These are phyloP conservation scores for Lagria hirta DNA, from an alignment of 2,888 invertebrate species.

Conservation along the genomic window DNA sequence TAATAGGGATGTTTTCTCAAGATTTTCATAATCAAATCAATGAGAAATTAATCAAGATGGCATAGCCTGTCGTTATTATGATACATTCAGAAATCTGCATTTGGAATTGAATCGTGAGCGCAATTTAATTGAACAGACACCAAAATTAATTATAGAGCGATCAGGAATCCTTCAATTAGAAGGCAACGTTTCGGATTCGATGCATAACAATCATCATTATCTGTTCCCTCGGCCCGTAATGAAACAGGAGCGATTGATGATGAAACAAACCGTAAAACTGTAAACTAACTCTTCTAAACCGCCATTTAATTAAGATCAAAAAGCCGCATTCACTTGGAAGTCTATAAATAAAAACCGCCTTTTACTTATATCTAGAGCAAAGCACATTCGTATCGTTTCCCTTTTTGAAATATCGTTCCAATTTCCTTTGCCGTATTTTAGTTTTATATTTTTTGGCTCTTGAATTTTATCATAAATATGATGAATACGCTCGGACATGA, in stretches of 20 bases:
- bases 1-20: too few species aligned
- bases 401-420: constrained; percentile 43
- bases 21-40: too few species aligned
- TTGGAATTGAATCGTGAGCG: constrained; percentile 10
- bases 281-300: not conserved
- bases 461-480: constrained; percentile 32
- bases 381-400: constrained; percentile 6
- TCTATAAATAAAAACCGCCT: constrained; percentile 12
- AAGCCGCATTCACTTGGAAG: constrained; percentile 3
- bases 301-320: constrained; percentile 4
- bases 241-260: constrained; percentile 4
- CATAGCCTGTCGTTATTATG: not conserved
- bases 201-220: constrained; percentile 10
- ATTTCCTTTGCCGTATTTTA: constrained; percentile 41
- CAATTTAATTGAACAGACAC: constrained; percentile 17
- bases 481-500: constrained; percentile 40
- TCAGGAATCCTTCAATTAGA: constrained; percentile 17
- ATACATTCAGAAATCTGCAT: constrained; percentile 21
- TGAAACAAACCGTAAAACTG: constrained; percentile 11
- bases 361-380: constrained; percentile 11
- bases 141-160: constrained; percentile 18
- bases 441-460: constrained; percentile 31
- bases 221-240: constrained; percentile 1
- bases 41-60: not conserved
- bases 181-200: constrained; percentile 10